A percentile compares a stretch with the other conserved stretches of the same genome.
Evolutionary conservation across 2,113 vertebrate species (phyloP).

Genomic region (Meriones unguiculatus): DNA sequence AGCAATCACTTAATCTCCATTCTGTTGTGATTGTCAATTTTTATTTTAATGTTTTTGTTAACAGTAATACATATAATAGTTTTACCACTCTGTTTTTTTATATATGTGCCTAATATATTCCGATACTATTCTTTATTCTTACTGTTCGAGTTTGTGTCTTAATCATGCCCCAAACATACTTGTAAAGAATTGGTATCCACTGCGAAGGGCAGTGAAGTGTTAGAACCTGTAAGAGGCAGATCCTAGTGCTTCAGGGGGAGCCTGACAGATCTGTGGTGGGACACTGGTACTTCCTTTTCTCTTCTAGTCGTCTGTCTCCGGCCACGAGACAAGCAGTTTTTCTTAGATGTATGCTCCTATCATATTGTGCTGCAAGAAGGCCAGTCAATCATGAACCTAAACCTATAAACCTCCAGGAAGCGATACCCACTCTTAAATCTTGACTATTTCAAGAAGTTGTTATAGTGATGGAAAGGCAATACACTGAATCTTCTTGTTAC

Average conservation of each 20-base stretch:
- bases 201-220: no score
- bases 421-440: neutral
- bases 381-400: neutral
- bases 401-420: no score
- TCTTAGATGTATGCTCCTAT: neutral
- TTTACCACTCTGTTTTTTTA: neutral
- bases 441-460: no score
- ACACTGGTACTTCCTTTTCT: no score
- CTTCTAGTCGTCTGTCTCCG: neutral
- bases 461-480: neutral
- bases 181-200: neutral
- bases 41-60: neutral
- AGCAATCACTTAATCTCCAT: neutral
- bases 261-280: neutral
- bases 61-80: neutral
- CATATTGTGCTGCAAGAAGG: neutral
- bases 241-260: rapidly evolving
- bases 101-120: neutral
- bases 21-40: neutral
- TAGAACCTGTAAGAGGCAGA: neutral
- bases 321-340: neutral
- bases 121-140: neutral
- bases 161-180: no score
- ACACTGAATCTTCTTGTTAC: neutral
- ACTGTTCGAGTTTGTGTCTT: neutral